These are phyloP conservation scores for Mizuhopecten yessoensis DNA, from an alignment of 1,140 invertebrate genomes.

Conservation along the genomic window DNA sequence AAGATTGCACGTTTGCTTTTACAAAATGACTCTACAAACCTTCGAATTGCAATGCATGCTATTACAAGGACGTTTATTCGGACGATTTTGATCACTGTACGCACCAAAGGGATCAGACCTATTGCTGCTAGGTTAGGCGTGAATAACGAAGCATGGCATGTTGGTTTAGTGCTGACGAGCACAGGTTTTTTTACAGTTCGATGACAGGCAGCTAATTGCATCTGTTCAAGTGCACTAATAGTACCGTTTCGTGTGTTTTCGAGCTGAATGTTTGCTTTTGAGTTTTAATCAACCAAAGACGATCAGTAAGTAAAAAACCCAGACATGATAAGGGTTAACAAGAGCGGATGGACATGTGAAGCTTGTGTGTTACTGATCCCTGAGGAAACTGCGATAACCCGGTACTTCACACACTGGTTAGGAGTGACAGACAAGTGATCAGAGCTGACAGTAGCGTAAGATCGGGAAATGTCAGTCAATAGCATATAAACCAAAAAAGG, in stretches of 20 bases:
- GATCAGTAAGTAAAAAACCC: background rate
- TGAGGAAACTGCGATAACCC: background rate
- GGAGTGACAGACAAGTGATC: too few species aligned
- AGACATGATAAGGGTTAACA: background rate
- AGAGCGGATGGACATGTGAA: background rate
- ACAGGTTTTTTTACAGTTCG: background rate
- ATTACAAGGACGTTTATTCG: background rate
- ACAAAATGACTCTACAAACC: too few species aligned
- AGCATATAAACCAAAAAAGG: too few species aligned
- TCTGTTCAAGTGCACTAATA: constrained; percentile 14
- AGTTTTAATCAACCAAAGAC: constrained; percentile 17
- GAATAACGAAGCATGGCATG: background rate
- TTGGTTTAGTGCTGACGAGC: background rate
- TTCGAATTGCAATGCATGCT: background rate
- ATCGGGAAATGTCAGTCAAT: too few species aligned
- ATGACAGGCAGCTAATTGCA: constrained; percentile 25
- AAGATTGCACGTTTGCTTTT: too few species aligned
- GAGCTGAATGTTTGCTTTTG: constrained; percentile 17
- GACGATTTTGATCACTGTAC: background rate
- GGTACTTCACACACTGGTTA: background rate
- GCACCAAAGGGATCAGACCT: too few species aligned
- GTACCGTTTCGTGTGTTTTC: background rate
- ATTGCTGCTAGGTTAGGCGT: background rate
- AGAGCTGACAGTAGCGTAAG: too few species aligned
- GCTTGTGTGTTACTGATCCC: background rate